Conservation (phyloP, 2,113 vertebrate genomes). For the Lepus timidus region DNA sequence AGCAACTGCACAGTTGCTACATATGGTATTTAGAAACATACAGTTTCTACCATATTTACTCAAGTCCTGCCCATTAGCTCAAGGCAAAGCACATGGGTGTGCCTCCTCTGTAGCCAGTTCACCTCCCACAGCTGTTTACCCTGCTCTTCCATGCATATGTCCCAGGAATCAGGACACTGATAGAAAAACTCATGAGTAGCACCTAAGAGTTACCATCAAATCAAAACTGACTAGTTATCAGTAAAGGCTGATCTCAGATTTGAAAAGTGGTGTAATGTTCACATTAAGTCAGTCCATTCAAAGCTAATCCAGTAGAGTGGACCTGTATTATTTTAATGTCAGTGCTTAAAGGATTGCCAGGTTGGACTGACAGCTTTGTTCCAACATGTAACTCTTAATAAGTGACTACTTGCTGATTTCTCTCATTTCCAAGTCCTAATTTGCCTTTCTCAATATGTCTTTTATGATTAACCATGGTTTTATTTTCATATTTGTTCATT, state of each 20-base stretch:
- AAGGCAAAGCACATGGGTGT: neutral
- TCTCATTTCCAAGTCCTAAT: conserved; percentile 16
- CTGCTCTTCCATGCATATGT: neutral
- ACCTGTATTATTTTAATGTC: neutral
- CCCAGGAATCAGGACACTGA: neutral
- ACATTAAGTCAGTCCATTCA: neutral
- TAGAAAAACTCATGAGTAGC: neutral
- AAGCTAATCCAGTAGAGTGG: neutral
- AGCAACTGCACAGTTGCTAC: neutral
- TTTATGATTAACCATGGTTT: conserved; percentile 70
- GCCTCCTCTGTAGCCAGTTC: neutral
- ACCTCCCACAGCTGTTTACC: neutral
- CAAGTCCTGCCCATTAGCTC: neutral
- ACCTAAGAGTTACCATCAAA: neutral
- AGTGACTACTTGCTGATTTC: neutral
- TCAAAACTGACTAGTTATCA: neutral
- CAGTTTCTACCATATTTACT: neutral
- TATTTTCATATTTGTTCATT: conserved; percentile 76
- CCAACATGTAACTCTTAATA: neutral
- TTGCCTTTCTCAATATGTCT: conserved; percentile 55
- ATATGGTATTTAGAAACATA: too few relatives aligned
- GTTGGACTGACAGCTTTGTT: neutral
- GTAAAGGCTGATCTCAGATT: neutral
- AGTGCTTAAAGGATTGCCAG: neutral
- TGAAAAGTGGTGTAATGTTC: neutral